These are phyloP conservation scores for Yponomeuta sedellus DNA, from an alignment of 2,888 invertebrate species.

Conservation along the genomic window DNA sequence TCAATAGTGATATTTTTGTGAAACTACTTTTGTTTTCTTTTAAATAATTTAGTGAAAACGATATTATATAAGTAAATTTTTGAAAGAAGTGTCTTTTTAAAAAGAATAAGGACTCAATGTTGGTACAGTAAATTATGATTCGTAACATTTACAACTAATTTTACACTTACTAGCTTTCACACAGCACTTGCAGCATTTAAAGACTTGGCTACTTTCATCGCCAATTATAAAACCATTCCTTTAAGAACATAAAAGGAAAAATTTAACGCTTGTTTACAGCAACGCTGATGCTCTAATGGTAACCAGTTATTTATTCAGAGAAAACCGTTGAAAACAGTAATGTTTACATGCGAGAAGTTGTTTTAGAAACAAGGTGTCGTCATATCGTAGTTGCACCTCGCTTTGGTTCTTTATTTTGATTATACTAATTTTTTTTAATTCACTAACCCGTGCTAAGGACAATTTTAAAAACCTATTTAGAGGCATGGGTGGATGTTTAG, in stretches of 20 bases:
- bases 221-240: neutral
- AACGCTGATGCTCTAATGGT: constrained; percentile 26
- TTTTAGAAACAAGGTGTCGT: constrained; percentile 40
- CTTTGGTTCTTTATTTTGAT: neutral
- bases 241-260: constrained; percentile 2
- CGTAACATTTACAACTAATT: too few relatives aligned
- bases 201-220: constrained; percentile 8
- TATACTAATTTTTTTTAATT: neutral
- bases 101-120: too few relatives aligned
- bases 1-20: too few relatives aligned
- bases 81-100: too few relatives aligned
- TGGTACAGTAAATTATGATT: too few relatives aligned
- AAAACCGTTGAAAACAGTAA: constrained; percentile 40
- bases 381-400: constrained; percentile 20
- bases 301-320: constrained; percentile 33
- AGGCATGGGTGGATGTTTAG: too few relatives aligned
- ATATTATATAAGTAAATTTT: too few relatives aligned
- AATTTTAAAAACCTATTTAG: too few relatives aligned
- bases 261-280: neutral
- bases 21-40: too few relatives aligned
- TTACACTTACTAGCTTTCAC: too few relatives aligned
- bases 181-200: neutral
- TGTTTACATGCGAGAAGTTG: constrained; percentile 37
- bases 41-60: too few relatives aligned
- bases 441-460: too few relatives aligned